phyloP scores from a whole-genome alignment of 2,888 invertebrate genomes.

The Pachycephus smyrnensis region DNA sequence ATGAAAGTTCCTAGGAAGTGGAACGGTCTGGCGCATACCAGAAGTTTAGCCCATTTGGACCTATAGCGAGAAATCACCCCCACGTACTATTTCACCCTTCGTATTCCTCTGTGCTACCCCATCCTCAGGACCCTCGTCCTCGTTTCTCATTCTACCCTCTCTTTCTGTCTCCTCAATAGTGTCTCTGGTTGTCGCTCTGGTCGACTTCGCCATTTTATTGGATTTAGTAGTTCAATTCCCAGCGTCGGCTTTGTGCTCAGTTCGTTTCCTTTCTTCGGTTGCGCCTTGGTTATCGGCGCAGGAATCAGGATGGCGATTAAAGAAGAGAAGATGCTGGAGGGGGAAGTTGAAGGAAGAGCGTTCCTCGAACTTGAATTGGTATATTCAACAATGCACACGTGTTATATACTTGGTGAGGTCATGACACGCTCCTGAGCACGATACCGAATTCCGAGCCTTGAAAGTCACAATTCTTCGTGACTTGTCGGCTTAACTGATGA shows the following conservation, averaged over 20 bases:
- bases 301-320: not conserved
- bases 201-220: not conserved
- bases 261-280: not conserved
- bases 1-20: not conserved
- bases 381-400: slow-evolving; percentile 13
- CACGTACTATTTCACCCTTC: not conserved
- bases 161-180: not conserved
- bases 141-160: not conserved
- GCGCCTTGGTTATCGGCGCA: not conserved
- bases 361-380: not conserved
- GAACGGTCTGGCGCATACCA: slow-evolving; percentile 2
- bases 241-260: not conserved
- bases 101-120: not conserved
- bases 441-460: slow-evolving; percentile 23
- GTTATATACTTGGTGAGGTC: slow-evolving; percentile 29
- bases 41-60: slow-evolving; percentile 5
- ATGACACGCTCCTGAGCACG: slow-evolving; percentile 24
- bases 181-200: not conserved
- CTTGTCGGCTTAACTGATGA: slow-evolving; percentile 13
- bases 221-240: slow-evolving; percentile 2
- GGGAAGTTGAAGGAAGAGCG: not conserved
- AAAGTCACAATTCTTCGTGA: slow-evolving; percentile 11
- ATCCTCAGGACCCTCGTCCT: not conserved
- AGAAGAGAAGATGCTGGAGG: not conserved
- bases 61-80: not conserved